phyloP scores from a whole-genome alignment of 2,113 vertebrate genomes.

The Cairina moschata region DNA sequence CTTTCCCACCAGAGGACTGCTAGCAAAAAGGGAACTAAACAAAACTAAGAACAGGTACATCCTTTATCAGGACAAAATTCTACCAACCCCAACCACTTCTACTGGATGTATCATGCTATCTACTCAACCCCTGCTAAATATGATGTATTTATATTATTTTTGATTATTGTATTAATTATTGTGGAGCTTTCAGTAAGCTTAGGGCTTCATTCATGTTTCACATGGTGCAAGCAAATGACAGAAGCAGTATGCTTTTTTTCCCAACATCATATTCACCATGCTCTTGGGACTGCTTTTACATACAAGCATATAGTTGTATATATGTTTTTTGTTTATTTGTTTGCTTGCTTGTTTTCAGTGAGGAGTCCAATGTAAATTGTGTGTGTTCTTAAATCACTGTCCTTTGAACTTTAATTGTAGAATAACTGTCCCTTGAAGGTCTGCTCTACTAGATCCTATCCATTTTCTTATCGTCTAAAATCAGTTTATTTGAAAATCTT shows the following conservation, averaged over 20 bases:
- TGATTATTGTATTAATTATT: not conserved
- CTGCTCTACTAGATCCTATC: not conserved
- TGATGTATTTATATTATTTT: not conserved
- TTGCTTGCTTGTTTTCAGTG: not conserved
- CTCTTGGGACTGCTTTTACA: not conserved
- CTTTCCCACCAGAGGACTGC: not conserved
- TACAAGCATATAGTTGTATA: accelerated
- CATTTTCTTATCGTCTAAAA: not conserved
- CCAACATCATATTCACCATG: not conserved
- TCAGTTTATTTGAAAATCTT: not conserved
- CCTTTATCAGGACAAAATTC: not conserved
- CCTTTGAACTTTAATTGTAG: not conserved
- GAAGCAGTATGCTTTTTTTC: not conserved
- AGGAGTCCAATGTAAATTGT: not conserved
- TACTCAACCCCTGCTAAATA: not conserved
- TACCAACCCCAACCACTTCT: not conserved
- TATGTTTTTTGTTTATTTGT: not conserved
- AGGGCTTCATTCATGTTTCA: not conserved
- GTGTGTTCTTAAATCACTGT: not conserved
- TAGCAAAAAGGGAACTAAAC: not conserved
- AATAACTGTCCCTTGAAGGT: not conserved
- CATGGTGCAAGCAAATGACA: not conserved
- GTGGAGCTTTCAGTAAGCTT: not conserved
- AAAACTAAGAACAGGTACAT: not conserved
- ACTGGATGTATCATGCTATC: not conserved